Evolutionary conservation across 2,888 invertebrate genomes (phyloP).

Genomic region (Nomada goodeniana): DNA sequence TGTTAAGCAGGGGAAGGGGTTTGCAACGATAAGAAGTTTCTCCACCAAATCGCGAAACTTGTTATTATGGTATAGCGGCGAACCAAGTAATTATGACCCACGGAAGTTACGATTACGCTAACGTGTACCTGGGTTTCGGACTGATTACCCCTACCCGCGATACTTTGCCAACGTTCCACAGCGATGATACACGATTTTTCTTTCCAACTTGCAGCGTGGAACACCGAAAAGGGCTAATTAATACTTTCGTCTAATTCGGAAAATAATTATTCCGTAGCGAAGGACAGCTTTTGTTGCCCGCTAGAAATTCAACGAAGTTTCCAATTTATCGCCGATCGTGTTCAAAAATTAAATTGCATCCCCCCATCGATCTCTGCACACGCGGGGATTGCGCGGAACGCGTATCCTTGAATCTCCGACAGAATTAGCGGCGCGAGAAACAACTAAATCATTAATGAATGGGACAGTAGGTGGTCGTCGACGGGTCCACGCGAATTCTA

Average conservation of each 20-base stretch:
- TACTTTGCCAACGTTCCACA: slow-evolving; percentile 28
- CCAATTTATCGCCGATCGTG: not conserved
- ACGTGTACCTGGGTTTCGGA: slow-evolving; percentile 15
- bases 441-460: slow-evolving; percentile 71
- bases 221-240: not conserved
- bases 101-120: slow-evolving; percentile 62
- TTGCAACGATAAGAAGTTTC: slow-evolving; percentile 68
- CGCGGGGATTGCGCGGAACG: not conserved
- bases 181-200: slow-evolving; percentile 30
- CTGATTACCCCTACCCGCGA: slow-evolving; percentile 48
- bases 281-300: not conserved
- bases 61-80: slow-evolving; percentile 60
- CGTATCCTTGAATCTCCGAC: not conserved
- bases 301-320: not conserved
- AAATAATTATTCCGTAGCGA: too few relatives aligned
- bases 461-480: slow-evolving; percentile 65
- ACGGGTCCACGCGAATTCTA: slow-evolving; percentile 66
- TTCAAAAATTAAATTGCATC: slow-evolving; percentile 1
- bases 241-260: too few relatives aligned
- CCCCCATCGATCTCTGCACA: not conserved
- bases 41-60: slow-evolving; percentile 59
- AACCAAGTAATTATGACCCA: slow-evolving; percentile 69
- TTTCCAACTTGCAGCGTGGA: not conserved
- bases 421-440: not conserved
- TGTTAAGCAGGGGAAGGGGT: slow-evolving; percentile 29